Base-by-base conservation (phyloP, 2,113 vertebrate genomes). In the Echinops telfairi region DNA sequence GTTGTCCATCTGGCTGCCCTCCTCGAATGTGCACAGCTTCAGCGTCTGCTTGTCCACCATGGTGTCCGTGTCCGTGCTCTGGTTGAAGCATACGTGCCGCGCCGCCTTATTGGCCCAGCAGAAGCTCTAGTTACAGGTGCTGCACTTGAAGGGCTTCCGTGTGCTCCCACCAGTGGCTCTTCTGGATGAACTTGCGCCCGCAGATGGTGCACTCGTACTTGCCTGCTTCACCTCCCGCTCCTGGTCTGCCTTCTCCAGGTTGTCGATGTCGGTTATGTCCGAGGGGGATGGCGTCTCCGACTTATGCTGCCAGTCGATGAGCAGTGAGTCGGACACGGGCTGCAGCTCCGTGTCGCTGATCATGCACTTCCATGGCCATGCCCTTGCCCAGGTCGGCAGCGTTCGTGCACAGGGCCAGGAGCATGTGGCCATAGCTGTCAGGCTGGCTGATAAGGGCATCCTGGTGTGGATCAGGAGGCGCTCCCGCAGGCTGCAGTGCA, bases 101-200 rank as follows among this genome's bases (percentile, higher is more conserved):
- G 99, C 99, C 0, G 99, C 99, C 98, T 99, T 99, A 97, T 99
- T 99, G 97, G 99, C 99, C n/a, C 99, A 98, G 97, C 99, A 99
- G 96, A 99, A 99, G 98, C 99, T 99, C 98, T 99, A 99, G 86
- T 99, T 99, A 3, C 99, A 99, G 4, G 99, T 99, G 92, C 99
- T 99, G 97, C 99, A 99, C 75, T 99, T 99, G 98, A 99, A 99
- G 79, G 99, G 99, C 95, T 99, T 99, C 99, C 99, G 99, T 99
- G 98, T 99, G 99, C 91, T 99, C 99, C 47, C 99, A 97, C 99
- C 99, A 99, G 98, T 99, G 99, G 98, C 99, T 99, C 97, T 99
- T 99, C 98, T 99, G 99, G 96, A 99, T 99, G 92, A 99, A 99
- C 96, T 99, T 99, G 87, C 99, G 99, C 1, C 99, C 99, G 17